Base-by-base conservation (phyloP, 2,888 invertebrate species). In the Temnothorax rugatulus region DNA sequence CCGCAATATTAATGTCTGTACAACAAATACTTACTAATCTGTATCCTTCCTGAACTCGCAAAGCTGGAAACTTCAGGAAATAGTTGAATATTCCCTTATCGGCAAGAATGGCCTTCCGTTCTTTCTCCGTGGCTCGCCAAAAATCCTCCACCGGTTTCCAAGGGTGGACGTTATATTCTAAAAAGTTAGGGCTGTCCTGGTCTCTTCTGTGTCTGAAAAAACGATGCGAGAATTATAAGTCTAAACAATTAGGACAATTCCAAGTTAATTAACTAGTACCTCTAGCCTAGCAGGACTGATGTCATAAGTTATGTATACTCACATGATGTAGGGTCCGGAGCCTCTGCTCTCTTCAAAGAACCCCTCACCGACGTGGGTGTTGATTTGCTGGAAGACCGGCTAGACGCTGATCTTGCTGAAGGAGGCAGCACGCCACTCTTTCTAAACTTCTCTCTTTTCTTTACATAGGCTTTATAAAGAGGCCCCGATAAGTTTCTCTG, bases 401-500 rank as follows among this genome's bases (percentile, higher is more conserved):
- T 57, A 25, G 25, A 57, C 13, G 25, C 2, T 13, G 57, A 57
- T 57, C 57, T 57, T 57, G 11, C 57, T 57, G 57, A 57, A 25
- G 57, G 25, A 1, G 57, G 57, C 57, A 57, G 4, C 13, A 57
- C 25, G 57, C 57, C 57, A 25, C 25, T 57, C 57, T 57, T 57
- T 57, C 57, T 13, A 21, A 13, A 25, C 1, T 25, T 57, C 5
- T 13, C 57, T 13, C 57, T 57, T 57, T 57, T 57, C 13, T 25
- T 57, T 4, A 25, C 25, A 4, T 13, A 57, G 1, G 57, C 57
- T 57, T 57, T 57, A 13, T 57, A 57, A 13, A 57, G 57, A 57
- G 57, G 57, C 13, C 57, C 57, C 11, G 57, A 57, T 13, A 57
- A 57, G 25, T 57, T 57, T 57, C 57, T 57, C 25, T 57, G 57